A percentile compares a stretch with the other conserved stretches of the same genome.
Evolutionary conservation across 2,797 vertebrate genomes (phyloP).

Genomic region (Sebastes reedi): DNA sequence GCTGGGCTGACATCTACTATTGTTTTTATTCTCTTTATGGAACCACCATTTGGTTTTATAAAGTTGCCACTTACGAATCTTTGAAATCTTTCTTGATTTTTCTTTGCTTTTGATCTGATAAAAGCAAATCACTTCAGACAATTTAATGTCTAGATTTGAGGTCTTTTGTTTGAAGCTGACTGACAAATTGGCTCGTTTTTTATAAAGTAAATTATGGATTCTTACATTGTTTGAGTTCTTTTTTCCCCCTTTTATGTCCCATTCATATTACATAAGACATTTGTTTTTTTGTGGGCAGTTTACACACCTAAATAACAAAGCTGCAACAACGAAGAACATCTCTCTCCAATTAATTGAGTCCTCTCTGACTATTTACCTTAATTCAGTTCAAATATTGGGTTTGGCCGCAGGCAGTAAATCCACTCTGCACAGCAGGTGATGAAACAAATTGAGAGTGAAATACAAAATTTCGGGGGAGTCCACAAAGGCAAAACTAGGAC

Average conservation of each 20-base stretch:
- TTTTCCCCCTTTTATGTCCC: background rate
- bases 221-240: background rate
- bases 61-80: background rate
- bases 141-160: background rate
- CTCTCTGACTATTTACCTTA: background rate
- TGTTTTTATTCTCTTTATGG: background rate
- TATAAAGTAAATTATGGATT: background rate
- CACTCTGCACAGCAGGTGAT: background rate
- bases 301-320: background rate
- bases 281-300: background rate
- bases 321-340: background rate
- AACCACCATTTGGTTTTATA: background rate
- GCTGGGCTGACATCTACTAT: background rate
- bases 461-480: background rate
- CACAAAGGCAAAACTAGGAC: background rate
- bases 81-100: background rate
- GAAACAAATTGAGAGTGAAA: background rate
- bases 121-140: background rate
- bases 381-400: background rate
- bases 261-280: background rate
- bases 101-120: background rate
- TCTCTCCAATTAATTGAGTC: conserved; percentile 1
- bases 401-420: background rate
- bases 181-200: background rate
- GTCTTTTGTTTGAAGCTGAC: background rate